phyloP scores from a whole-genome alignment of 2,113 vertebrate genomes.

The Hylia prasina region DNA sequence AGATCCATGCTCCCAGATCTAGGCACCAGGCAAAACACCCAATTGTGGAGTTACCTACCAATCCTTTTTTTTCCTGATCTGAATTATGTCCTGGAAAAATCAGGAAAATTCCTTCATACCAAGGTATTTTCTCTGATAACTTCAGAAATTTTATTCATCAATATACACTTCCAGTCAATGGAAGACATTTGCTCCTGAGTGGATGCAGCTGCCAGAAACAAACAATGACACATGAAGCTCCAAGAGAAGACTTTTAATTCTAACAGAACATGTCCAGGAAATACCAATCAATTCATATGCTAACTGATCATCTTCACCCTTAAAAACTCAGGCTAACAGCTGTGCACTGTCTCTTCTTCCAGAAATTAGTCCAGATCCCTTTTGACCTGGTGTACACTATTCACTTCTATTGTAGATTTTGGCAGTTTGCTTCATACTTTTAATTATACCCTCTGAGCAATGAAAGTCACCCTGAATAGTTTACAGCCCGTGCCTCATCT shows the following conservation, averaged over 20 bases:
- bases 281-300: conserved; percentile 64
- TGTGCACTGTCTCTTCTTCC: conserved; percentile 60
- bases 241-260: conserved; percentile 28
- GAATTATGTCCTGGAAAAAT: neutral
- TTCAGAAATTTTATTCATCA: neutral
- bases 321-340: conserved; percentile 62
- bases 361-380: conserved; percentile 54
- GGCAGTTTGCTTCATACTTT: conserved; percentile 56
- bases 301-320: conserved; percentile 65
- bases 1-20: neutral
- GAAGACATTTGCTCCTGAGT: neutral
- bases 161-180: neutral
- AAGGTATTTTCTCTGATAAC: neutral
- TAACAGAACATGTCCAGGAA: conserved; percentile 54
- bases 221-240: neutral
- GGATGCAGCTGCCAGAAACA: neutral
- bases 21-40: neutral
- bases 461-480: conserved; percentile 29
- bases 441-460: conserved; percentile 33
- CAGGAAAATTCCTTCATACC: neutral
- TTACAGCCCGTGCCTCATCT: neutral
- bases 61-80: neutral
- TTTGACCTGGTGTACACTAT: conserved; percentile 54
- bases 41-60: neutral
- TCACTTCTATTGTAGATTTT: conserved; percentile 59